These are phyloP conservation scores for Trichacis sp. DNA, from an alignment of 2,888 invertebrate genomes.

Conservation along the genomic window DNA sequence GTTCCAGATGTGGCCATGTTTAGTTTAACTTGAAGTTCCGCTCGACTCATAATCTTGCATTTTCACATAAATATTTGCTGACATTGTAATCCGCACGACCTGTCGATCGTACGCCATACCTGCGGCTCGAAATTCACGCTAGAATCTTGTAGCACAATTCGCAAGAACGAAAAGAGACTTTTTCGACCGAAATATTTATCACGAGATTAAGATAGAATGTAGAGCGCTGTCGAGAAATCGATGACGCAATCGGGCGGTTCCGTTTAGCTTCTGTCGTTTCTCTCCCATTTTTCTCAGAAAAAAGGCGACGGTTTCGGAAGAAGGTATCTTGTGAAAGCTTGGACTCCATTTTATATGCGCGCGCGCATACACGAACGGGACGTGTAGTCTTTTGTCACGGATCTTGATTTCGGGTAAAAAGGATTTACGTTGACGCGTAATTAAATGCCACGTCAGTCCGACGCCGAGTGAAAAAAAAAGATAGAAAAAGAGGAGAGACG, in stretches of 20 bases:
- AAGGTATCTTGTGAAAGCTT: slow-evolving; percentile 19
- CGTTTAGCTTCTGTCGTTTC: slow-evolving; percentile 10
- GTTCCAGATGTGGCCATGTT: slow-evolving; percentile 70
- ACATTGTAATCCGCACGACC: slow-evolving; percentile 53
- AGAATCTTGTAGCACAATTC: slow-evolving; percentile 11
- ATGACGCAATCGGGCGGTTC: neutral
- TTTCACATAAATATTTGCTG: slow-evolving; percentile 46
- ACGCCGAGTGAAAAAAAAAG: no score
- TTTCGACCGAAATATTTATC: no score
- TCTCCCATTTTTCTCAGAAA: slow-evolving; percentile 9
- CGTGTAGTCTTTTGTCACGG: slow-evolving; percentile 4
- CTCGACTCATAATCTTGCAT: slow-evolving; percentile 51
- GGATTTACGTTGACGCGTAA: no score
- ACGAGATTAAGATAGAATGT: no score
- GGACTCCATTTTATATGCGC: slow-evolving; percentile 19
- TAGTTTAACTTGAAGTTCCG: slow-evolving; percentile 68
- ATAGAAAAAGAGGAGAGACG: no score
- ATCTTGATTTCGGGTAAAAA: neutral
- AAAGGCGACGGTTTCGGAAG: slow-evolving; percentile 7
- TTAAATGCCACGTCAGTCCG: no score
- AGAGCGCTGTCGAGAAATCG: neutral
- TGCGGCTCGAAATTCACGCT: slow-evolving; percentile 37
- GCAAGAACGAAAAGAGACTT: slow-evolving; percentile 24
- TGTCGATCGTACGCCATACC: slow-evolving; percentile 57
- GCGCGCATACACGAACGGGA: slow-evolving; percentile 8